These are phyloP conservation scores for Capitella teleta DNA, from an alignment of 1,140 invertebrate genomes.

Conservation along the genomic window DNA sequence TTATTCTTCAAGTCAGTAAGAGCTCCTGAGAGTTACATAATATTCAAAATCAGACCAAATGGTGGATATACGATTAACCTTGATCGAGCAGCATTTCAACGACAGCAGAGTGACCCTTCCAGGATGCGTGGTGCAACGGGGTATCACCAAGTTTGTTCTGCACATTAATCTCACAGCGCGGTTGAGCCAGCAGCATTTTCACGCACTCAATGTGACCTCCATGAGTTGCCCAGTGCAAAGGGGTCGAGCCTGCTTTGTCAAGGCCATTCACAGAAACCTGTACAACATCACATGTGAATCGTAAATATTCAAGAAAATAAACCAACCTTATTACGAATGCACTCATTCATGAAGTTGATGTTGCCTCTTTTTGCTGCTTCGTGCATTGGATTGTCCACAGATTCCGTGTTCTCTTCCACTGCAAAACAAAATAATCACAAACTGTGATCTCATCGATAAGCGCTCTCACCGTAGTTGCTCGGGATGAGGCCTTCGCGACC, in stretches of 20 bases:
- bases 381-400: conserved; percentile 55
- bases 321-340: conserved; percentile 50
- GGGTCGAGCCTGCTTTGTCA: conserved; percentile 57
- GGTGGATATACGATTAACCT: too few species aligned
- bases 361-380: conserved; percentile 62
- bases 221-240: conserved; percentile 58
- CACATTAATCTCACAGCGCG: conserved; percentile 39
- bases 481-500: conserved; percentile 53
- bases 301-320: neutral
- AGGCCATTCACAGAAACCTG: conserved; percentile 55
- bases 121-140: conserved; percentile 47
- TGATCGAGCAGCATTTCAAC: conserved; percentile 39
- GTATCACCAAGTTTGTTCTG: conserved; percentile 46
- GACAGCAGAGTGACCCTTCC: conserved; percentile 42
- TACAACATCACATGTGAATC: neutral
- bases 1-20: too few species aligned
- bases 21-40: too few species aligned
- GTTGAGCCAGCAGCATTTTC: conserved; percentile 25
- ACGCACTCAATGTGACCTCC: conserved; percentile 45
- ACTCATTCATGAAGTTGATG: conserved; percentile 52
- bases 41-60: too few species aligned
- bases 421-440: conserved; percentile 17
- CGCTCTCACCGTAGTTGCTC: conserved; percentile 52
- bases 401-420: conserved; percentile 54
- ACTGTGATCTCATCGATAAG: neutral